Evolutionary conservation across 1,140 invertebrate genomes (phyloP).

Genomic region (Zophobas morio): DNA sequence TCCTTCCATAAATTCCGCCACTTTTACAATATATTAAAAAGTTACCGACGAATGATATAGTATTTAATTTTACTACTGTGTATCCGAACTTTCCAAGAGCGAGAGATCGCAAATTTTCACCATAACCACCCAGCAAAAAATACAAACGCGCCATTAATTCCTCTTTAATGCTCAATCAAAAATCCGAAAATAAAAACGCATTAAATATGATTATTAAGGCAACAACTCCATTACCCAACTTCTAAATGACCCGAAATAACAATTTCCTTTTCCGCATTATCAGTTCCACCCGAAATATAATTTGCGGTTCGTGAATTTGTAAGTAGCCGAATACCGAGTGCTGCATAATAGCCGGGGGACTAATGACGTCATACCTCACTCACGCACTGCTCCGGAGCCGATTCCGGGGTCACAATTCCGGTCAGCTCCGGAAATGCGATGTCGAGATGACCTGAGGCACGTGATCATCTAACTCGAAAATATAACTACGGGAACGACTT

Average conservation of each 20-base stretch:
- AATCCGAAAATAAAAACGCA: not conserved
- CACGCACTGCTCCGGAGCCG: constrained; percentile 32
- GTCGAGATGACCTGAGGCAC: constrained; percentile 51
- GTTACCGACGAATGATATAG: constrained; percentile 49
- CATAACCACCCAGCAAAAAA: constrained; percentile 1
- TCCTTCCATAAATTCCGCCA: constrained; percentile 50
- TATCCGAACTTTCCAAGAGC: constrained; percentile 21
- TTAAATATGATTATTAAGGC: not conserved
- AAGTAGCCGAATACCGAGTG: constrained; percentile 10
- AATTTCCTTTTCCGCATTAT: not conserved
- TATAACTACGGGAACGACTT: constrained; percentile 49
- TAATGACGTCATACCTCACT: constrained; percentile 52
- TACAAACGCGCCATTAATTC: not conserved
- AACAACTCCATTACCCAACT: constrained; percentile 5
- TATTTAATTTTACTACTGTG: constrained; percentile 48
- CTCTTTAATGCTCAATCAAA: constrained; percentile 29
- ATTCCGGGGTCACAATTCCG: constrained; percentile 49
- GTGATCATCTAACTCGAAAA: constrained; percentile 52
- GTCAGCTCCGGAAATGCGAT: constrained; percentile 52
- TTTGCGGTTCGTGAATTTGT: constrained; percentile 19
- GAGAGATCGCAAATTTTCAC: not conserved
- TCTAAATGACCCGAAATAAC: constrained; percentile 18
- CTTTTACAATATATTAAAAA: constrained; percentile 54
- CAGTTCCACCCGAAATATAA: constrained; percentile 9
- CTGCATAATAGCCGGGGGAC: constrained; percentile 30